Evolutionary conservation across 2,888 invertebrate species (phyloP).

Genomic region (Sabellastarte sp.): DNA sequence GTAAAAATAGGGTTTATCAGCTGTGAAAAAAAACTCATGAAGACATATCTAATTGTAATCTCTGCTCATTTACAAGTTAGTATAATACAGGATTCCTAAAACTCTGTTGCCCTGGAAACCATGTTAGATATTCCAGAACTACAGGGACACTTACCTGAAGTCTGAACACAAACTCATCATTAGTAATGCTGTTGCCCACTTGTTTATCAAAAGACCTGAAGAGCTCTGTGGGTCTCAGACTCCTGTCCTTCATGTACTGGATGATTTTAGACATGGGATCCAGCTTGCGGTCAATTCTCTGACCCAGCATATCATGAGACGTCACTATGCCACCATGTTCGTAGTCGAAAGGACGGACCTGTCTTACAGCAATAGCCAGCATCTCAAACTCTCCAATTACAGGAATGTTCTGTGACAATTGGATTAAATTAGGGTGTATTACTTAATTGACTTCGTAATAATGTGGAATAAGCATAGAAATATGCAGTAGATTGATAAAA

Average conservation of each 20-base stretch:
- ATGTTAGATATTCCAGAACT: no score
- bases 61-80: no score
- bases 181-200: slow-evolving; percentile 4
- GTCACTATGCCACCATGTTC: slow-evolving; percentile 41
- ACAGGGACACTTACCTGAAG: no score
- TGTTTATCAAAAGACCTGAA: slow-evolving; percentile 40
- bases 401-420: slow-evolving; percentile 11
- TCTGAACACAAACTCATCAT: not conserved
- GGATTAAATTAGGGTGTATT: no score
- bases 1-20: no score
- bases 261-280: slow-evolving; percentile 41
- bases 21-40: no score
- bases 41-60: no score
- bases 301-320: slow-evolving; percentile 39
- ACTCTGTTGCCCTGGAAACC: no score
- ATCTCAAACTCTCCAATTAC: slow-evolving; percentile 38
- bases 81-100: no score
- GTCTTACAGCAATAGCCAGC: slow-evolving; percentile 33
- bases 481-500: no score
- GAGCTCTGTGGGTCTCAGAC: slow-evolving; percentile 41
- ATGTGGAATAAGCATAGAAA: no score
- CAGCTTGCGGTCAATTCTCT: slow-evolving; percentile 31
- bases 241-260: slow-evolving; percentile 36
- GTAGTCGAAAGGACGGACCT: slow-evolving; percentile 33
- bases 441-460: no score